Conservation (phyloP, 2,797 vertebrate genomes). For the Gouania willdenowi region DNA sequence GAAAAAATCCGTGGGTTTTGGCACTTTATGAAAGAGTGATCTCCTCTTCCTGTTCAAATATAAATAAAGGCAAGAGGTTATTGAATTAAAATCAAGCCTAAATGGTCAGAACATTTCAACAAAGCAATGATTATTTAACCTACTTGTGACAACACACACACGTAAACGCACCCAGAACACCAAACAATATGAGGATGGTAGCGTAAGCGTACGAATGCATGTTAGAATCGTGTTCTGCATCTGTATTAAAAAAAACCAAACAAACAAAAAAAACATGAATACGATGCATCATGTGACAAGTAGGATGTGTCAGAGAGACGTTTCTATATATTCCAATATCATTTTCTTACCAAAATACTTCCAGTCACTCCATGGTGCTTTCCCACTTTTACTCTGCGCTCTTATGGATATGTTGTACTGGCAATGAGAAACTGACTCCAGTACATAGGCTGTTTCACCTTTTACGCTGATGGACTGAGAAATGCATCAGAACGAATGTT, state of each 20-base stretch:
- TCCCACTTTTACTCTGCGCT: accelerated
- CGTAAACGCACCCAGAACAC: neutral
- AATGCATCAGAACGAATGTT: neutral
- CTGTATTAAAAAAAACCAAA: no score
- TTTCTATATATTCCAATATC: no score
- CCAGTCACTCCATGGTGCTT: accelerated
- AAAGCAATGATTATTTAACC: neutral
- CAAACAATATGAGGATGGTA: conserved; percentile 20
- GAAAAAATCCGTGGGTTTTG: conserved; percentile 44
- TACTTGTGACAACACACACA: conserved; percentile 42
- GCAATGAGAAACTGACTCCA: accelerated
- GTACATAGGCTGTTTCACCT: accelerated
- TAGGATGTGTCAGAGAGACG: no score
- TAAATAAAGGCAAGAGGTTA: no score
- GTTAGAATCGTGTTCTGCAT: conserved; percentile 2
- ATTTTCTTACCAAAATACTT: conserved; percentile 29
- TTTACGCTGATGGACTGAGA: accelerated
- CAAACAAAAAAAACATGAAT: no score
- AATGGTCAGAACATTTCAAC: no score
- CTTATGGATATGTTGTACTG: neutral
- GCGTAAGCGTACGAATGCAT: neutral
- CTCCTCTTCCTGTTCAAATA: conserved; percentile 43
- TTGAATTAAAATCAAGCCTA: no score
- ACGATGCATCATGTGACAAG: no score
- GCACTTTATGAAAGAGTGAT: conserved; percentile 40